Base-by-base conservation (phyloP, 2,888 invertebrate species). In the Punctoribates punctum region DNA sequence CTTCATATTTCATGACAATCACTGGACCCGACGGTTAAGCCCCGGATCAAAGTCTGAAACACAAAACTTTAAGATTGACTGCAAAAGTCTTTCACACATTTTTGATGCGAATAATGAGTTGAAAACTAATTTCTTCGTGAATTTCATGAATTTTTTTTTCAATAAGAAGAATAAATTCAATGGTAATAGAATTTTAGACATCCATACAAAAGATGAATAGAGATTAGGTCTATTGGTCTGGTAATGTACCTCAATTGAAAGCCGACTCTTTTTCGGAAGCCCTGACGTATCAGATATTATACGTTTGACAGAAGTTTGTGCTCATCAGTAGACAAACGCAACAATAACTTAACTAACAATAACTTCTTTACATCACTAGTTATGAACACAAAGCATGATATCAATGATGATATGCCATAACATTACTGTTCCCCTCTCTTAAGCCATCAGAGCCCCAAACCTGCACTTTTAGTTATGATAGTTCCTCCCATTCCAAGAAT, bases 401-500 rank as follows among this genome's bases (percentile, higher is more conserved):
- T 51, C 42, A 42, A 54, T 54, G 25, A 54, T 54, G 25, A 54
- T 54, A 62, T 62, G 27, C 25, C 62, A 62, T 62, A 62, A 62
- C 62, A 62, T 62, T 38, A 38, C 1, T 5, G 13, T 34, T 17
- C 23, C 8, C 4, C n/a, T 15, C 15, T 23, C 15, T 65, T 34
- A 60, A 9, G 25, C 57, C 23, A 57, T 57, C n/a, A n/a, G n/a
- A 23, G 23, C 57, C 23, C 20, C 3, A 23, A n/a, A 65, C 25
- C 65, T 34, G 34, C 65, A 65, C n/a, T 65, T 65, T 34, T 17
- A 65, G 70, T 70, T 20, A 8, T 8, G n/a, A 2, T 20, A 42
- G 17, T 70, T 70, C 38, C 70, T 70, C 70, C 70, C 46, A 42
- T 70, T 70, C 70, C 42, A 70, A 70, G 29, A 70, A 70, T 70